These are phyloP conservation scores for Trinorchestia longiramus DNA, from an alignment of 1,140 invertebrate genomes.

Conservation along the genomic window DNA sequence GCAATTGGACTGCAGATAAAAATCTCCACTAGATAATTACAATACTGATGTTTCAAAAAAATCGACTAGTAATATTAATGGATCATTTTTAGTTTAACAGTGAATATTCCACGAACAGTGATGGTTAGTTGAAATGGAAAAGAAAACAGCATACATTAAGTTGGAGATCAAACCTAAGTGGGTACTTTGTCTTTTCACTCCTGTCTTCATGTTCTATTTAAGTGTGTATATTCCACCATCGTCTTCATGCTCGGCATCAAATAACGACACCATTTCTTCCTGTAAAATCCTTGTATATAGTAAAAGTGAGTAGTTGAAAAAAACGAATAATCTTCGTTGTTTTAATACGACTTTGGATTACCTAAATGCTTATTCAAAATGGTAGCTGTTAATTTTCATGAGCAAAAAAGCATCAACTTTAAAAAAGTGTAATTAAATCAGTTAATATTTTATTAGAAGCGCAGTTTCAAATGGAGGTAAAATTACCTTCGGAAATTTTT, in stretches of 20 bases:
- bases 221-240: conserved; percentile 7
- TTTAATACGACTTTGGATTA: background rate
- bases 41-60: background rate
- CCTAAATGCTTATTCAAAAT: background rate
- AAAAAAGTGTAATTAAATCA: background rate
- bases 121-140: background rate
- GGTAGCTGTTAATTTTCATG: background rate
- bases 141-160: background rate
- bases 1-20: no score
- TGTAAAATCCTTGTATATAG: background rate
- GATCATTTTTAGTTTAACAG: background rate
- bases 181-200: background rate
- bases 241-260: background rate
- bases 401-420: background rate
- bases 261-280: background rate
- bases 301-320: background rate
- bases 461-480: background rate
- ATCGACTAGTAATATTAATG: background rate
- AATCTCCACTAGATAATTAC: background rate
- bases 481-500: background rate
- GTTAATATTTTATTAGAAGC: background rate
- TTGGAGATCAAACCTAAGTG: background rate
- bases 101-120: background rate
- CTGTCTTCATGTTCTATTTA: conserved; percentile 2
- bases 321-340: background rate